A percentile compares a stretch with the other conserved stretches of the same genome.
Evolutionary conservation across 2,888 invertebrate genomes (phyloP).

Genomic region (Bombyx huttoni): DNA sequence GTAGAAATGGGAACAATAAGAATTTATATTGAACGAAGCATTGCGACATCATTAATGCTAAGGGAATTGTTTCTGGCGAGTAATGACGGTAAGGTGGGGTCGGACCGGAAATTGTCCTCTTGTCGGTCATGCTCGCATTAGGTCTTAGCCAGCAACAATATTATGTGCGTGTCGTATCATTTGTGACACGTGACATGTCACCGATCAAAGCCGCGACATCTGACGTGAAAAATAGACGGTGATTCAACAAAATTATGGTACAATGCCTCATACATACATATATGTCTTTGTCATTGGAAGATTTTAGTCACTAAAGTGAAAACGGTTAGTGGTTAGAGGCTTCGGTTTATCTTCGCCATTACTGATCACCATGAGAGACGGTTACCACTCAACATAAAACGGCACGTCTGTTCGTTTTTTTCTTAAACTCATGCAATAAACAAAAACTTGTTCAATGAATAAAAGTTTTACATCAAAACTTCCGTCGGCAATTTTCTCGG

Average conservation of each 20-base stretch:
- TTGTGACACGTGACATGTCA: slow-evolving; percentile 44
- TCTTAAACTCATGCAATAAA: neutral
- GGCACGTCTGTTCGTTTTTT: no score
- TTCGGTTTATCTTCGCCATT: no score
- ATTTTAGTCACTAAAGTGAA: slow-evolving; percentile 1
- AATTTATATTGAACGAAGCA: slow-evolving; percentile 5
- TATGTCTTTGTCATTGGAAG: slow-evolving; percentile 1
- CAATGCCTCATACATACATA: neutral
- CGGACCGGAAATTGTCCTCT: slow-evolving; percentile 66
- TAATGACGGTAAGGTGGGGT: slow-evolving; percentile 58
- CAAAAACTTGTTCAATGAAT: slow-evolving; percentile 2
- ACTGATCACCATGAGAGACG: no score
- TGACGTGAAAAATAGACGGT: slow-evolving; percentile 23
- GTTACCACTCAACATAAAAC: no score
- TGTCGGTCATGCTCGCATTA: slow-evolving; percentile 58
- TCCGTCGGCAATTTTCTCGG: neutral
- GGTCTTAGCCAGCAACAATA: slow-evolving; percentile 42
- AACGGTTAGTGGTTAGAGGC: neutral
- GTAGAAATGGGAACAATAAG: neutral
- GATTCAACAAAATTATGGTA: slow-evolving; percentile 29
- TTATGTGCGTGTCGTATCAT: slow-evolving; percentile 42
- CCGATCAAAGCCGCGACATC: slow-evolving; percentile 15
- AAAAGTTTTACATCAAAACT: neutral
- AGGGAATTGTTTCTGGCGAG: slow-evolving; percentile 57
- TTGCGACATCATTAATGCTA: slow-evolving; percentile 46